Evolutionary conservation across 2,888 invertebrate genomes (phyloP), one percentile per base, ranked within the genome.

Genomic region (Heliconius aoede): DNA sequence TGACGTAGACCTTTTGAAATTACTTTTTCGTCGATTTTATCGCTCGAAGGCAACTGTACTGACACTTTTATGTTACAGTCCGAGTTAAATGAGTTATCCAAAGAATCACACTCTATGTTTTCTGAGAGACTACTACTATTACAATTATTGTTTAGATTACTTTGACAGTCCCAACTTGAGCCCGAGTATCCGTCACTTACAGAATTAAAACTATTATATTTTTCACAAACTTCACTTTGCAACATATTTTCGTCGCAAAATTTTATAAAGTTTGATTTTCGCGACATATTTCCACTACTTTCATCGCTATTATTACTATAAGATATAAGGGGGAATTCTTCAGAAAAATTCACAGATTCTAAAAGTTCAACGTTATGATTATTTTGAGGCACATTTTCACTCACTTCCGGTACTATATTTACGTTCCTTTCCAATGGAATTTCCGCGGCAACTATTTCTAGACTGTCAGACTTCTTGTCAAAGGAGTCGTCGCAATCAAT

Each of bases 401-500:
- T 86, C 24, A 85, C 83, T 80, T 86, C 88, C 65, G 83, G 85
- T 81, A 83, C 85, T 55, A 84, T 80, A 80, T 90, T 86, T 32
- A 83, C 82, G 77, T 88, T 87, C 82, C 91, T 90, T 81, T 87
- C 87, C 76, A 83, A 82, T n/a, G 85, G 85, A 75, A 86, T 85
- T 74, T 90, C 90, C 32, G 85, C 87, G 28, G 89, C 88, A 69
- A 90, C 89, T 80, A 90, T 87, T 88, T 93, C 93, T 82, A 92
- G 86, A 78, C 88, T 90, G 80, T 94, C 93, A 1, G 93, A 92
- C 83, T 92, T 94, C 83, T 91, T 93, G 82, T 93, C 93, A 82
- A 96, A 96, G 80, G 96, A 95, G 85, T 96, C 96, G 51, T 96
- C 96, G 69, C 96, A 95, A 82, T 96, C 95, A 71, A 94, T 95